Base-by-base conservation (phyloP, 2,888 invertebrate species). In the Smittia aterrima region DNA sequence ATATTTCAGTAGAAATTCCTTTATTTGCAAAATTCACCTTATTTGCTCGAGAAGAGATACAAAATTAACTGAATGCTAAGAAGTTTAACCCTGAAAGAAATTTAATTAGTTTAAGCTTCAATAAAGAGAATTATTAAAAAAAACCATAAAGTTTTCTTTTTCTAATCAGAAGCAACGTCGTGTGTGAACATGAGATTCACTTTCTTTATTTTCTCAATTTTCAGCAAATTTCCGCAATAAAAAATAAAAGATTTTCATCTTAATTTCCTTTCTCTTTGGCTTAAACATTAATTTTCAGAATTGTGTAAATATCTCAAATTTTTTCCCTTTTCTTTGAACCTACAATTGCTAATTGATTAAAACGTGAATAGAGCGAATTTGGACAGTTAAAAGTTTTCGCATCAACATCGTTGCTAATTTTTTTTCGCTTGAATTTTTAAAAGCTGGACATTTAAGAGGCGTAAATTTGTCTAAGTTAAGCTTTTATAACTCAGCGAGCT, bases 401-500 rank as follows among this genome's bases (percentile, higher is more conserved):
- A 18, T 20, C 6, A 58, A 18, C 58, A 58, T 18, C 22, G 22
- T 20, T 58, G 20, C n/a, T 9, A 58, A 58, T 58, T 58, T 6
- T 58, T 58, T 22, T 47, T n/a, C 13, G 22, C 22, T 22, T 58
- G 18, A 58, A 7, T 2, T n/a, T n/a, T 64, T 25, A 27, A 9
- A 27, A 64, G 64, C 64, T 64, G 64, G 27, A 64, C 64, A 64
- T 64, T 64, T 2, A 64, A n/a, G 27, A 27, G 27, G 25, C 22
- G 6, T 6, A 64, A 64, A 27, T 64, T 27, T 25, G 4, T 64
- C 27, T 27, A 18, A 58, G 58, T 18, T 16, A 20, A 9, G 4
- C 2, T 6, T 64, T 27, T 74, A 74, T 6, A 74, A 32, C 4
- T 74, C 66, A 47, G 74, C 74, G 18, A 74, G 24, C 38, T 74